Base-by-base conservation (phyloP, 2,797 vertebrate species). In the Acridotheres tristis region DNA sequence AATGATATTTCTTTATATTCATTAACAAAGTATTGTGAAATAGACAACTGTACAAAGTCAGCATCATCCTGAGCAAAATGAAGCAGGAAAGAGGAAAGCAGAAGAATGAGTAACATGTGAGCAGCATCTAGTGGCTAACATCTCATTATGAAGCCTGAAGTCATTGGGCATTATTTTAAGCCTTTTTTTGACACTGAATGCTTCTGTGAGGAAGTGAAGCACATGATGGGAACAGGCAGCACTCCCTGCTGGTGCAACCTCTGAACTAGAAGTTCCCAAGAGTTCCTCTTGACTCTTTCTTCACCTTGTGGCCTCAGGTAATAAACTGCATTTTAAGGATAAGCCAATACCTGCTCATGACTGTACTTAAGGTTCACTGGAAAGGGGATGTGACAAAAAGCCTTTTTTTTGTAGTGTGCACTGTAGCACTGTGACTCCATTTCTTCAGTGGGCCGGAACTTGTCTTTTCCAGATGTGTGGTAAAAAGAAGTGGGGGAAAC, bases 111-210 rank as follows among this genome's bases (percentile, higher is more conserved):
- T 55, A 71, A 95, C 86, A 90, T 69, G 1, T 89, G 95, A 97
- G 96, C 96, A 96, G 22, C 95, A 96, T 87, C 94, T 97, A 96
- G 95, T 96, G 96, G 95, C 61, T 89, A 80, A 91, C 23, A 42
- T 38, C 58, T 88, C 78, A 42, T 89, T 90, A 74, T 27, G 47
- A 92, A 89, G 43, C 66, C 30, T 32, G 23, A 72, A 87, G 54
- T n/a, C 30, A 48, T 0, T 48, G 48, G 61, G 11, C 42, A 18
- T 16, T 84, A 71, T 48, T 73, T 74, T 68, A 83, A 72, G 29
- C 2, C 12, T 72, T 47, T 76, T 53, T 88, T 91, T 67, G n/a
- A n/a, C 16, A 27, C 32, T 15, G 26, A 53, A 43, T 53, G 7
- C 5, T 62, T 61, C 71, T 67, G 22, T 16, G 19, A 63, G 18